Conservation (phyloP, 1,140 invertebrate species). For the Cepaea nemoralis region DNA sequence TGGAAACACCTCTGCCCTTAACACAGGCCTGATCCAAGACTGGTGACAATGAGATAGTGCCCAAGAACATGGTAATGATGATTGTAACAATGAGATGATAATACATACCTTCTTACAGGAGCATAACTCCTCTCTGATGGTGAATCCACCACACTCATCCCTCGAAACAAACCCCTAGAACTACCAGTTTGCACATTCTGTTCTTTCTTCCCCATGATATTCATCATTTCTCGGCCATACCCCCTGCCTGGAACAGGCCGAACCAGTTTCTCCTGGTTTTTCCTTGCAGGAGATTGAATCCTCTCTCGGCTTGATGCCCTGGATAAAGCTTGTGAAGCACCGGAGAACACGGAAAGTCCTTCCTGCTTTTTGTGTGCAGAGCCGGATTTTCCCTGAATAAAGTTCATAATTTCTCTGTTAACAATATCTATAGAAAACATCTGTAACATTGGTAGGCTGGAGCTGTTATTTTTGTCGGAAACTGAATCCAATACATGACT, state of each 20-base stretch:
- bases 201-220: neutral
- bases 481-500: conserved; percentile 54
- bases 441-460: conserved; percentile 54
- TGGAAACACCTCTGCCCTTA: too few species aligned
- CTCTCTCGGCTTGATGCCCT: conserved; percentile 4
- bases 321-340: conserved; percentile 16
- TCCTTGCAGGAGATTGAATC: neutral
- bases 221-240: neutral
- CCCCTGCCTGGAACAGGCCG: conserved; percentile 1
- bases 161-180: conserved; percentile 49
- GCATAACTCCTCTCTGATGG: conserved; percentile 37
- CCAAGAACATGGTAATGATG: too few species aligned
- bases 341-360: conserved; percentile 41
- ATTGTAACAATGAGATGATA: neutral
- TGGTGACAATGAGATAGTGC: too few species aligned
- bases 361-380: conserved; percentile 35
- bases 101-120: conserved; percentile 35
- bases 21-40: too few species aligned
- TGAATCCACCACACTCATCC: conserved; percentile 49
- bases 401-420: conserved; percentile 54
- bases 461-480: conserved; percentile 42
- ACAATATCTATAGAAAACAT: conserved; percentile 59
- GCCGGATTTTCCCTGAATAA: conserved; percentile 36
- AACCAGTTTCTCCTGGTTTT: neutral
- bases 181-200: neutral